These are phyloP conservation scores for Eremobia ochroleuca DNA, from an alignment of 2,888 invertebrate species.

Conservation along the genomic window DNA sequence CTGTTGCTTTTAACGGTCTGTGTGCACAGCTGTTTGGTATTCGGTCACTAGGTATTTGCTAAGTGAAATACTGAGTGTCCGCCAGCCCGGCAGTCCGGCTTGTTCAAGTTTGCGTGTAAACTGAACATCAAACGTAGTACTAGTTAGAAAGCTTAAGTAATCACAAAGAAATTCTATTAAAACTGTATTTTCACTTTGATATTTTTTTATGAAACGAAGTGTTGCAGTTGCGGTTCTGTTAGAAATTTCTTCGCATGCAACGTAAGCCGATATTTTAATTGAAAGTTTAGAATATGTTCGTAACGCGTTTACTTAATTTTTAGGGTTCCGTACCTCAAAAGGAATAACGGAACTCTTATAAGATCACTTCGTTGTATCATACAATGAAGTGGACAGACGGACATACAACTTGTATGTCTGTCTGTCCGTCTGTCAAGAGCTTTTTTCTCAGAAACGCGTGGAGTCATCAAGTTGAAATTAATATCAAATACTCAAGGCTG, in stretches of 20 bases:
- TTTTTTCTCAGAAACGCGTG: too few relatives aligned
- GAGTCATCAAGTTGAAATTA: too few relatives aligned
- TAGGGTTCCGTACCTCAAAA: not conserved
- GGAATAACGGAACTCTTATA: not conserved
- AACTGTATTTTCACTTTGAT: constrained; percentile 38
- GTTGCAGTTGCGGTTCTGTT: constrained; percentile 11
- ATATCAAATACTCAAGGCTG: too few relatives aligned
- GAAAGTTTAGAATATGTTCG: constrained; percentile 32
- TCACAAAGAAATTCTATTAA: constrained; percentile 24
- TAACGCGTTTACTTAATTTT: not conserved
- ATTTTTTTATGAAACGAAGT: constrained; percentile 24
- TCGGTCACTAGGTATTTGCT: constrained; percentile 45
- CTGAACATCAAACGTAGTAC: constrained; percentile 37
- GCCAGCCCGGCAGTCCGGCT: not conserved
- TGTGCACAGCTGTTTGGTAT: constrained; percentile 37
- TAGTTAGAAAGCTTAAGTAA: constrained; percentile 22
- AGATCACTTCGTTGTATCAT: too few relatives aligned
- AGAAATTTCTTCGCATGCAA: constrained; percentile 25
- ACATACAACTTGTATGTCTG: too few relatives aligned
- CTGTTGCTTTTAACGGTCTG: constrained; percentile 42
- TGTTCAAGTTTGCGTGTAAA: constrained; percentile 50
- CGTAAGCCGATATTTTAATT: constrained; percentile 40
- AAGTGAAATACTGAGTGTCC: constrained; percentile 45
- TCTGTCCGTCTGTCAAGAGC: not conserved
- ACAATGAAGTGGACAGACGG: too few relatives aligned